Base-by-base conservation (phyloP, 2,888 invertebrate genomes). In the Noctua comes region DNA sequence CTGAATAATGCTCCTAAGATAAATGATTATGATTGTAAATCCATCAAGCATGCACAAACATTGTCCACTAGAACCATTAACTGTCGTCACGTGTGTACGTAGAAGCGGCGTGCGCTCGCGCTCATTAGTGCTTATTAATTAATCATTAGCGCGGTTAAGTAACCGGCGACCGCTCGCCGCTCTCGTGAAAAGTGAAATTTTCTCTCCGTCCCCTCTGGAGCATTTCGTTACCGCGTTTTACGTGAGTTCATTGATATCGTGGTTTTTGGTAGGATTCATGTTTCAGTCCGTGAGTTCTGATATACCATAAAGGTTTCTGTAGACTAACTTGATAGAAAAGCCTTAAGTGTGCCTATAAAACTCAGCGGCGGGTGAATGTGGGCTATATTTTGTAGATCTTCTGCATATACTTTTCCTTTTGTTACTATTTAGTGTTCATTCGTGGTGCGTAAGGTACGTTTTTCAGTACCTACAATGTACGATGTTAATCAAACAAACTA, bases 181-280 rank as follows among this genome's bases (percentile, higher is more conserved):
- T 87, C 88, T 88, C 84, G 83, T 83, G 82, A 84, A 89, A 89
- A 90, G 90, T 89, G 90, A 89, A 90, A 90, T 85, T 90, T 79
- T 40, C 57, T 5, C 6, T 31, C 21, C 40, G 66, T 80, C 75
- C 69, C 72, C 65, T 48, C 57, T 46, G 40, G 66, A 65, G 62
- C 36, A 83, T 65, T 82, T 73, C 36, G 73, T 80, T 69, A 59
- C 74, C 27, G 71, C 40, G 69, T 83, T 68, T 71, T 62, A 69
- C 62, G 24, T 43, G 75, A 87, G 64, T 86, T 76, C 74, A 70
- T 75, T 77, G 74, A 48, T 76, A n/a, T 73, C 27, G 48, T 54
- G 24, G 40, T 73, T 65, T 40, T 65, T 31, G 24, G 18, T 62
- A 54, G 64, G 46, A 71, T 73, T 36, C 13, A 57, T 57, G 18